Evolutionary conservation across 2,888 invertebrate species (phyloP), one percentile per base, ranked within the genome.

Genomic region (Philhelius pedissequus): DNA sequence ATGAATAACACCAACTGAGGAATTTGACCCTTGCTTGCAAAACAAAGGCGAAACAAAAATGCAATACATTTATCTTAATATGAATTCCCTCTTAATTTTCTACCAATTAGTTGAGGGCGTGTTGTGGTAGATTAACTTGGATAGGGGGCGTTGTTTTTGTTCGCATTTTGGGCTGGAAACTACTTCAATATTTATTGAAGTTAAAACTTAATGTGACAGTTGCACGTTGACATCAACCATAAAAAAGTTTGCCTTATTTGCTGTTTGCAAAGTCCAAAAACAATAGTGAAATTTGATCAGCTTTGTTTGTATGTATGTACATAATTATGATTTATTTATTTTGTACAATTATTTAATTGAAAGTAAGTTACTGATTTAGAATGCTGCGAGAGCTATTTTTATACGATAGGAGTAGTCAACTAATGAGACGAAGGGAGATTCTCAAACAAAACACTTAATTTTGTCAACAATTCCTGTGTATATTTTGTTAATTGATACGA

Each of bases 1-100:
- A 58, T 38, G 38, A 25, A 22, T 58, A 1, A 56, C 9, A 22
- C 3, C 11, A 43, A 40, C 40, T 15, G 13, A 27, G 27, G 13
- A 43, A 43, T 62, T 60, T 40, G 38, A 48, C 62, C 40, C 27
- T 27, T 18, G 6, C 11, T 32, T 56, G 4, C 18, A 22, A 40
- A 60, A 43, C 62, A 62, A 62, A 43, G 43, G 27, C 25, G n/a
- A 62, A 62, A 30, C 43, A 27, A 4, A n/a, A 62, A 62, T 62
- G 62, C 62, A 62, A 62, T 62, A 43, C 43, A 62, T 62, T 62
- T 43, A 62, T 62, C 60, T 62, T 18, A 62, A 62, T 43, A 43
- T 62, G 30, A 18, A 8, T 30, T 62, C 0, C 13, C 62, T 43
- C 18, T 27, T 62, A 62, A 62, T 62, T 62, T 62, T 27, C 27